Evolutionary conservation across 2,113 vertebrate genomes (phyloP), one percentile per base, ranked within the genome.

Genomic region (Mustelus asterias): DNA sequence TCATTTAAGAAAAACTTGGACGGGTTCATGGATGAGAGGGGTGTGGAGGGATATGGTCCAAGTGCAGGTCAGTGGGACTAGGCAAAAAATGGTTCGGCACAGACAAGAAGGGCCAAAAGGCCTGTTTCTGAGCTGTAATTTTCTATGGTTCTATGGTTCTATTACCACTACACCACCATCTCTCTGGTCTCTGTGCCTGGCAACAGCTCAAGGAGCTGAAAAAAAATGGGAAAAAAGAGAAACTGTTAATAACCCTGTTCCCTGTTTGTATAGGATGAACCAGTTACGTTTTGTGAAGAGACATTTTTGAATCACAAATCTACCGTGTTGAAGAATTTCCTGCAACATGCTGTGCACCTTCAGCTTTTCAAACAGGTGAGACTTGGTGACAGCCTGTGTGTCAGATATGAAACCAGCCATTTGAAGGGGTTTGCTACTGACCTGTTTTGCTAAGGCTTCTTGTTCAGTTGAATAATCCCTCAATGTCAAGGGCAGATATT

Each of bases 331-430:
- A 98, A 98, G 96, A 97, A 97, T 93, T 99, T 99, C 96, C 97
- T 98, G 48, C 97, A 97, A 96, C 97, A 97, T 29, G 98, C 98
- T 0, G 96, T 98, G 48, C 98, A 99, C 96, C 97, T 98, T 86
- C 98, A 99, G 97, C 98, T 98, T 70, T 99, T 99, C 97, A 98
- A 98, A 96, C 98, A 99, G 98, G 98, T 99, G 44, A 96, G 37
- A 96, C 0, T 1, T 3, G 58, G 22, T 3, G 24, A 8, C 41
- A 76, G 24, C 33, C 69, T 67, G 63, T 41, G 93, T 69, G n/a
- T 10, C 65, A 41, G 18, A 37, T 24, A 54, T 67, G 33, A 58
- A 48, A 14, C 48, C 85, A 54, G 33, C 58, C 44, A n/a, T n/a
- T 63, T 33, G 58, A 63, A 6, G 26, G 4, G 58, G 7, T 90